Base-by-base conservation (phyloP, 2,797 vertebrate species). In the Pangasius djambal region DNA sequence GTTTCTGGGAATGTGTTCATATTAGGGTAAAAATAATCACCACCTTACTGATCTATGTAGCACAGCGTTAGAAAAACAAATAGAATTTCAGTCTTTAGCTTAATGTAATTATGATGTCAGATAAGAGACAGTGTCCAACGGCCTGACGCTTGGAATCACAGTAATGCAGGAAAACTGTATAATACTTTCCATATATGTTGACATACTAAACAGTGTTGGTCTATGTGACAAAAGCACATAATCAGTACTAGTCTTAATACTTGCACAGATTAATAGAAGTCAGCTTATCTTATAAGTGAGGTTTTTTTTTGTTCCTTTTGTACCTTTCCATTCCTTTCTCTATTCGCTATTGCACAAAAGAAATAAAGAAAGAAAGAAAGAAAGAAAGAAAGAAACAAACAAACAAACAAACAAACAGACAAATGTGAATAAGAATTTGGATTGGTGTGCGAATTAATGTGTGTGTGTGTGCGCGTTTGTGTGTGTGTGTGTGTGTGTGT, bases 11-110 rank as follows among this genome's bases (percentile, higher is more conserved):
- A 69, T 69, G 37, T 70, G 65, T 13, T 67, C 18, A 84, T 84
- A 55, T 55, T 34, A 25, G 48, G 15, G 40, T 69, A 69, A 69
- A 69, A 34, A 69, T 31, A 31, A 13, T 40, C 10, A 48, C 37
- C 31, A 61, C 31, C 7, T 37, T 22, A 61, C 0, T 63, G 6
- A n/a, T 31, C 40, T 50, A 10, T 25, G 4, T 37, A 6, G 5
- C 65, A 34, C 63, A 55, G n/a, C n/a, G 31, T 75, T 44, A 40
- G 52, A 28, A 86, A 86, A 74, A 69, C 4, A 69, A 85, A 69
- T 25, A 52, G 0, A 7, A 50, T 52, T 31, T 20, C 3, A 18
- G 13, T 61, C 15, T 83, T 63, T 65, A 31, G 28, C 20, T 67
- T n/a, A 83, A 83, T 67, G 31, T n/a, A 48, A 65, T 44, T 22